Evolutionary conservation across 2,888 invertebrate species (phyloP).

Genomic region (Phortica magna): DNA sequence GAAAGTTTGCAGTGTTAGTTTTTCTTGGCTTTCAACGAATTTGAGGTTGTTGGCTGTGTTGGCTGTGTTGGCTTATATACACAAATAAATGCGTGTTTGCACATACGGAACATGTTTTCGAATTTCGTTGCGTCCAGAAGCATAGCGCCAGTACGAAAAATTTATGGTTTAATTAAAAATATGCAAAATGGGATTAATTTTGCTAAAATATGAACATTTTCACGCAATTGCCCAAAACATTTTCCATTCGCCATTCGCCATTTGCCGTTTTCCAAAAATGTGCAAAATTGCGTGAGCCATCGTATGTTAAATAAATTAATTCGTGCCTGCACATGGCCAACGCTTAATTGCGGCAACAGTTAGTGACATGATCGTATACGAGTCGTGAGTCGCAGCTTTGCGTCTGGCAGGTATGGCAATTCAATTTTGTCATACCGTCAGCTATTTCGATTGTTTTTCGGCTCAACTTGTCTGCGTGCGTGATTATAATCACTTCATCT

Average conservation of each 20-base stretch:
- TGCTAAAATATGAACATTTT: constrained; percentile 42
- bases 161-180: constrained; percentile 70
- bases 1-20: constrained; percentile 20
- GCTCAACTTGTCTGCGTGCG: no score
- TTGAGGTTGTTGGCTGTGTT: not conserved
- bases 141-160: not conserved
- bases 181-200: constrained; percentile 60
- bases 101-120: not conserved
- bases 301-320: constrained; percentile 25
- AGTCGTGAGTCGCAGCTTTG: not conserved
- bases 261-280: not conserved
- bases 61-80: not conserved
- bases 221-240: constrained; percentile 1
- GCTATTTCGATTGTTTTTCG: no score
- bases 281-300: not conserved
- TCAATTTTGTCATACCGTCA: not conserved
- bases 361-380: not conserved
- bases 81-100: not conserved
- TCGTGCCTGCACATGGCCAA: not conserved
- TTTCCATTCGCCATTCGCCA: not conserved
- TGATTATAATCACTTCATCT: no score
- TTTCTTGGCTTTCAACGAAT: not conserved
- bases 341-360: not conserved
- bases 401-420: not conserved
- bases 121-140: not conserved